phyloP scores from a whole-genome alignment of 2,797 vertebrate genomes.

The Thaleichthys pacificus region DNA sequence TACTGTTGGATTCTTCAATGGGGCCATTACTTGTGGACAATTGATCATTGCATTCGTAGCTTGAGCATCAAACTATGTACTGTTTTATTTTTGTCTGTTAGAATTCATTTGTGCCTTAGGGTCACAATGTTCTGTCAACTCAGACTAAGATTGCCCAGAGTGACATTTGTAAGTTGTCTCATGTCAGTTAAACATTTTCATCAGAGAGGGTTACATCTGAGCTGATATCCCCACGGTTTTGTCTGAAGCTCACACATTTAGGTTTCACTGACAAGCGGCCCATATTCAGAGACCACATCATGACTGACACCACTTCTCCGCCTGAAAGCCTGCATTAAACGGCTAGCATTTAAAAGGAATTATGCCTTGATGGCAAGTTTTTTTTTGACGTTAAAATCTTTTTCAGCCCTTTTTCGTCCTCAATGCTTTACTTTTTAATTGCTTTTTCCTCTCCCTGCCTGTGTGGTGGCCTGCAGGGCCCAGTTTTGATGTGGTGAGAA shows the following conservation, averaged over 20 bases:
- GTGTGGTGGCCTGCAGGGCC: conserved; percentile 38
- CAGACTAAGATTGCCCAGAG: neutral
- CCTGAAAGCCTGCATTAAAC: conserved; percentile 42
- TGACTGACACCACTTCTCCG: conserved; percentile 12
- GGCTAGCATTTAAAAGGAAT: conserved; percentile 15
- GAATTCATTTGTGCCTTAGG: neutral
- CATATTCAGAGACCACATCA: conserved; percentile 19
- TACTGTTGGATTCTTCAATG: neutral
- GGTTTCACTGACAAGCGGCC: conserved; percentile 39
- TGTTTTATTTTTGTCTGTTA: neutral
- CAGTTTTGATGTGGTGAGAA: conserved; percentile 31
- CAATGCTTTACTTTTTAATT: conserved; percentile 66
- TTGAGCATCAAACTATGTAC: neutral
- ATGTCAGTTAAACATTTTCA: neutral
- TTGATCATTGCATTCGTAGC: neutral
- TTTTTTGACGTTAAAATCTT: conserved; percentile 20
- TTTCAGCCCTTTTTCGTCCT: conserved; percentile 44
- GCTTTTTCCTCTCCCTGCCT: conserved; percentile 45
- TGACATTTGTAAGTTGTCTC: neutral
- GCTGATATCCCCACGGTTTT: conserved; percentile 25
- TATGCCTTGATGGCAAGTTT: conserved; percentile 4
- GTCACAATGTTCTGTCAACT: neutral
- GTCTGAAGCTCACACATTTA: conserved; percentile 44
- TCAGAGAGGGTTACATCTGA: conserved; percentile 37
- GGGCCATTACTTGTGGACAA: neutral